Conservation (phyloP, 2,113 vertebrate genomes). For the Nothocercus nigrocapillus region DNA sequence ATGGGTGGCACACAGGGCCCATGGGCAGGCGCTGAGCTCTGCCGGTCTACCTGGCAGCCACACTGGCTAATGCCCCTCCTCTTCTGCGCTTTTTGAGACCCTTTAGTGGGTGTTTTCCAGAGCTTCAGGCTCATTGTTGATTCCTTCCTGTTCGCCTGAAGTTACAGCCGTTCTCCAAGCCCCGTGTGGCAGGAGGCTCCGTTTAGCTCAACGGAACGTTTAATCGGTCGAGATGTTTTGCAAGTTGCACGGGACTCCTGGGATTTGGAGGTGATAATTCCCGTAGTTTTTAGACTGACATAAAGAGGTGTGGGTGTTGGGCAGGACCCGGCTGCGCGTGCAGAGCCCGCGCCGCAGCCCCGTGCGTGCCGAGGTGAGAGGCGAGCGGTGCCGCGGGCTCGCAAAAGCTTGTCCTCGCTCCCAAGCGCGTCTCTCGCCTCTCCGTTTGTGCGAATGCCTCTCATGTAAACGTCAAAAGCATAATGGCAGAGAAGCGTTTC, state of each 20-base stretch:
- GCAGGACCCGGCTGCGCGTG: no score
- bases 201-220: neutral
- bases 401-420: neutral
- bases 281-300: neutral
- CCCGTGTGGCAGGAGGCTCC: neutral
- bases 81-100: neutral
- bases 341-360: no score
- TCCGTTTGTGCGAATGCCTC: neutral
- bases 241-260: neutral
- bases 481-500: neutral
- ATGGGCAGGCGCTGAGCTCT: neutral
- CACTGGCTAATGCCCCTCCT: neutral
- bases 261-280: constrained; percentile 15
- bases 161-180: neutral
- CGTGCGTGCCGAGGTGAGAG: neutral
- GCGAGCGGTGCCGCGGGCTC: neutral
- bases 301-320: neutral
- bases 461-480: rapidly evolving
- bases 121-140: neutral
- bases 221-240: neutral
- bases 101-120: neutral
- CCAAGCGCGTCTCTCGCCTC: neutral
- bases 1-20: neutral
- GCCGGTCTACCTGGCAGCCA: neutral
- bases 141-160: neutral